Conservation (phyloP, 2,888 invertebrate species). For the Caradrina kadenii region DNA sequence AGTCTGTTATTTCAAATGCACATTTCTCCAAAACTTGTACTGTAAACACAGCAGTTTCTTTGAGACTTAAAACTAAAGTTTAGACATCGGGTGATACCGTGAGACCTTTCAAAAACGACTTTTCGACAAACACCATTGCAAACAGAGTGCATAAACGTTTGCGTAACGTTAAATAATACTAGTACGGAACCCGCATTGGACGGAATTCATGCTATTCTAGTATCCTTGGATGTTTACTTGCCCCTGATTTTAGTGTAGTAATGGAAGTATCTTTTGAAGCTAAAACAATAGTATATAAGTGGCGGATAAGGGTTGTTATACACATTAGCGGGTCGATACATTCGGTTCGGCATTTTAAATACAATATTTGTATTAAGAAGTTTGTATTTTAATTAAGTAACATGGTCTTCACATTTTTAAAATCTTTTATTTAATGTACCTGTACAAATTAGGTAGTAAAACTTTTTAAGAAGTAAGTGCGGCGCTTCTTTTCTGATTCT, state of each 20-base stretch:
- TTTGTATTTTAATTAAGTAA: too few relatives aligned
- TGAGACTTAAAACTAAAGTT: conserved; percentile 47
- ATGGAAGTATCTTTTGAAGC: conserved; percentile 25
- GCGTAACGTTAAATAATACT: conserved; percentile 43
- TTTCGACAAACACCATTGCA: conserved; percentile 39
- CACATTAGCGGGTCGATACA: too few relatives aligned
- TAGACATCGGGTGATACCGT: conserved; percentile 40
- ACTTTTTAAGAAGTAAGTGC: too few relatives aligned
- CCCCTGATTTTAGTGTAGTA: conserved; percentile 10
- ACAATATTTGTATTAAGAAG: too few relatives aligned
- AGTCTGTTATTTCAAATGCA: conserved; percentile 39
- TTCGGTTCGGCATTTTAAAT: too few relatives aligned
- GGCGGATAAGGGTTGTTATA: neutral
- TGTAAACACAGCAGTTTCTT: conserved; percentile 48
- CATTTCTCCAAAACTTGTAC: conserved; percentile 28
- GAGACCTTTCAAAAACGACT: conserved; percentile 48
- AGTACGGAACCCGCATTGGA: conserved; percentile 5
- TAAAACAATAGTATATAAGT: conserved; percentile 4
- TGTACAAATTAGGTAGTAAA: too few relatives aligned
- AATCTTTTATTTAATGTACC: too few relatives aligned
- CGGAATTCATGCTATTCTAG: conserved; percentile 21
- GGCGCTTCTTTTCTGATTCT: too few relatives aligned
- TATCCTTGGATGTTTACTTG: conserved; percentile 29
- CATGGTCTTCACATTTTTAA: too few relatives aligned
- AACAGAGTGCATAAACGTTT: conserved; percentile 45